Base-by-base conservation (phyloP, 2,797 vertebrate genomes). In the Rhadinocentrus ornatus region DNA sequence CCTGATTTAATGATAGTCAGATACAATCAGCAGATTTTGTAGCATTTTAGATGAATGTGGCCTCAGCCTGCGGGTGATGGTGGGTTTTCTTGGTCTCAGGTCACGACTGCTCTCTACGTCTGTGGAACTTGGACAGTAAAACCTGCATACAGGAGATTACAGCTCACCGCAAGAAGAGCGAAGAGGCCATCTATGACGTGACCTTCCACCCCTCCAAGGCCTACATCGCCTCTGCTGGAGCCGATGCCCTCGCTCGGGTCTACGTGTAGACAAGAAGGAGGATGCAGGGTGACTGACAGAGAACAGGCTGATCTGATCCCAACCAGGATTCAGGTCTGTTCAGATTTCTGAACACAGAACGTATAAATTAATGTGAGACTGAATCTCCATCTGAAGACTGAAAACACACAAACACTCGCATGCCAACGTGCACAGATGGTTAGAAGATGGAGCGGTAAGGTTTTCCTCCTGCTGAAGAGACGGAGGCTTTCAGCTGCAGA, bases 201-300 rank as follows among this genome's bases (percentile, higher is more conserved):
- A 96, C 98, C 94, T 99, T 99, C 93, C 98, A 99, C 92, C 97
- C 98, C 1, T 98, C 98, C 85, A 99, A 99, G 95, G 98, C 98
- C 63, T 99, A 96, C 89, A 99, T 99, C 88, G 98, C 97, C 89
- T 98, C 97, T 52, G 98, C 98, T 31, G 98, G 97, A 81, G 98
- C 98, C 29, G 98, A 99, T 87, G 98, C 98, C 83, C 96, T 99
- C 89, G 97, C 98, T 86, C 97, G 98, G 94, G 98, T 99, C 62
- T 99, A 99, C 64, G 96, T 99, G 87, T 99, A 96, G 95, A 92
- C 0, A 6, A 64, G 56, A n/a, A 73, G 6, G 20, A 27, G 32
- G 1, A 32, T 1, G n/a, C 3, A 16, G 67, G 69, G 66, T 57
- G 37, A 62, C 60, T 70, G 62, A 71, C 58, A 57, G 50, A 41